These are phyloP conservation scores for Pomatostomus ruficeps DNA, from an alignment of 2,113 vertebrate species.

Conservation along the genomic window DNA sequence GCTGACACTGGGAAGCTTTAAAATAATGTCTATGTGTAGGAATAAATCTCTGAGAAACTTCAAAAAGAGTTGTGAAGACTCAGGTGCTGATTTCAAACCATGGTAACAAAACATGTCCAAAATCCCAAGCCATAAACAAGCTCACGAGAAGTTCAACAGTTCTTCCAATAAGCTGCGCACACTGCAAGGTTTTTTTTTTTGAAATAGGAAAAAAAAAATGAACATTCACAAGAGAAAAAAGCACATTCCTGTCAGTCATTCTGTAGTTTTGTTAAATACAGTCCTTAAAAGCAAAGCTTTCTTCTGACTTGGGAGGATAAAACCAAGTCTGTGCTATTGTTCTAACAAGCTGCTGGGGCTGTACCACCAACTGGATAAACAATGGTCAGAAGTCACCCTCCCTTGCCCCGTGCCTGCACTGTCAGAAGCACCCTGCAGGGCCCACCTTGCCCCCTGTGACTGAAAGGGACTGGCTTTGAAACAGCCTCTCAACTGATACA, in stretches of 20 bases:
- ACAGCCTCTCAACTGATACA: no score
- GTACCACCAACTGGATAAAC: not conserved
- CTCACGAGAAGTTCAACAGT: not conserved
- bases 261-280: not conserved
- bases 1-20: not conserved
- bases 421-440: not conserved
- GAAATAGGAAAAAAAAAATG: not conserved
- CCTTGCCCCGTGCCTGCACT: not conserved
- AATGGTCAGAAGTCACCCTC: not conserved
- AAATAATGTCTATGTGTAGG: not conserved
- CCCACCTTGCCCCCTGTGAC: not conserved
- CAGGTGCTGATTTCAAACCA: not conserved
- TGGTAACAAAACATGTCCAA: not conserved
- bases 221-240: not conserved
- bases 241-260: not conserved
- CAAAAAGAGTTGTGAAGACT: not conserved
- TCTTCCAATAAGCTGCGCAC: not conserved
- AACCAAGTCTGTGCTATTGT: fast-evolving
- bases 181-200: not conserved
- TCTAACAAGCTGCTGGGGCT: not conserved
- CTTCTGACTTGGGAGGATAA: not conserved
- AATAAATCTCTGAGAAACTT: not conserved
- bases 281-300: not conserved
- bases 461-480: fast-evolving
- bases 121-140: not conserved